A percentile compares a stretch with the other conserved stretches of the same genome.
These are phyloP conservation scores for Thecophora atra DNA, from an alignment of 2,888 invertebrate genomes.

Conservation along the genomic window DNA sequence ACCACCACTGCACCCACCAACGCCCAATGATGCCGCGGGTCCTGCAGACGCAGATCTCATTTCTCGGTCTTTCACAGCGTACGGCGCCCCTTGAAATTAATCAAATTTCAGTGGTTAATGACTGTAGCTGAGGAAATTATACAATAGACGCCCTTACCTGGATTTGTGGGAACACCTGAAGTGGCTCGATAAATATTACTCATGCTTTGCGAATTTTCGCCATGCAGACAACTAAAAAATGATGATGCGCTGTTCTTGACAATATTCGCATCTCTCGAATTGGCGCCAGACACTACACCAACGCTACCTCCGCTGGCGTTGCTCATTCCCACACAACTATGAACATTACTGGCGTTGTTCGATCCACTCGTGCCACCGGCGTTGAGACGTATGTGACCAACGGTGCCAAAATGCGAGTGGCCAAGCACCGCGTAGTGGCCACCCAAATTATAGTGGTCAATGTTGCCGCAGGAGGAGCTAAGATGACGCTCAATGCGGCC, in stretches of 20 bases:
- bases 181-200: conserved; percentile 63
- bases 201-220: conserved; percentile 67
- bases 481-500: conserved; percentile 72
- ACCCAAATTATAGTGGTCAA: conserved; percentile 67
- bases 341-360: conserved; percentile 44
- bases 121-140: neutral
- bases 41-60: conserved; percentile 57
- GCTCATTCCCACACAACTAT: conserved; percentile 24
- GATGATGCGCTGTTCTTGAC: conserved; percentile 65
- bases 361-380: conserved; percentile 45
- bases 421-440: conserved; percentile 66
- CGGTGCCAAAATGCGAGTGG: conserved; percentile 66
- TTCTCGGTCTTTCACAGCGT: conserved; percentile 55
- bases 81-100: conserved; percentile 35
- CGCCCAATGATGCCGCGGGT: conserved; percentile 45
- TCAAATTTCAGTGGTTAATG: neutral
- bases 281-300: conserved; percentile 24
- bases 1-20: conserved; percentile 36
- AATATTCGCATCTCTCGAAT: conserved; percentile 50
- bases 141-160: neutral
- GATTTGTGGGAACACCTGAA: conserved; percentile 36
- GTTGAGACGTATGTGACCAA: conserved; percentile 65
- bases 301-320: conserved; percentile 28
- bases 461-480: conserved; percentile 75
- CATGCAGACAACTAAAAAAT: conserved; percentile 65